A percentile compares a stretch with the other conserved stretches of the same genome.
Evolutionary conservation across 2,888 invertebrate species (phyloP).

Genomic region (Therioaphis trifolii): DNA sequence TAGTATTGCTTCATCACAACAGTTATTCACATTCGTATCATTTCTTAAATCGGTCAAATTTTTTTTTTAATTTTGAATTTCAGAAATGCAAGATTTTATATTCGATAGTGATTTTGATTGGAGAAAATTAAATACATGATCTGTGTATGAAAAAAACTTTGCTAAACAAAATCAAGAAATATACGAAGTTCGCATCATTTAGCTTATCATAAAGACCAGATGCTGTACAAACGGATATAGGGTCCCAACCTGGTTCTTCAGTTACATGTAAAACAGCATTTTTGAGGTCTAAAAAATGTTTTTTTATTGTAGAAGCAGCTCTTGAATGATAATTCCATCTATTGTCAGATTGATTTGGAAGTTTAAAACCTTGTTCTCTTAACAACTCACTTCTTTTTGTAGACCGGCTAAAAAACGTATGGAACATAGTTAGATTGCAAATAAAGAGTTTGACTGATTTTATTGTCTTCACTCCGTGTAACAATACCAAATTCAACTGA

Average conservation of each 20-base stretch:
- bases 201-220: too few relatives aligned
- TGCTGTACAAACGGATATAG: neutral
- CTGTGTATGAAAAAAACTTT: too few relatives aligned
- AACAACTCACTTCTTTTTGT: slow-evolving; percentile 50
- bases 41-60: too few relatives aligned
- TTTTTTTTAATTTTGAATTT: too few relatives aligned
- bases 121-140: too few relatives aligned
- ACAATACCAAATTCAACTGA: slow-evolving; percentile 52
- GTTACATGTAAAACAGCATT: slow-evolving; percentile 9
- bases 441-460: slow-evolving; percentile 57
- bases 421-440: slow-evolving; percentile 51
- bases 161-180: too few relatives aligned
- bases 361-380: slow-evolving; percentile 52
- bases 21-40: too few relatives aligned
- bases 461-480: slow-evolving; percentile 53
- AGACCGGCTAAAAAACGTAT: slow-evolving; percentile 52
- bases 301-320: slow-evolving; percentile 48
- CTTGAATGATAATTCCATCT: too few relatives aligned
- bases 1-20: too few relatives aligned
- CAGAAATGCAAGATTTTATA: too few relatives aligned
- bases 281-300: slow-evolving; percentile 41
- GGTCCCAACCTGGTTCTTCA: slow-evolving; percentile 1
- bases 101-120: too few relatives aligned
- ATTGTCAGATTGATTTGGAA: slow-evolving; percentile 45
- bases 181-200: too few relatives aligned